phyloP scores from a whole-genome alignment of 2,113 vertebrate species.

The Pseudonaja textilis region DNA sequence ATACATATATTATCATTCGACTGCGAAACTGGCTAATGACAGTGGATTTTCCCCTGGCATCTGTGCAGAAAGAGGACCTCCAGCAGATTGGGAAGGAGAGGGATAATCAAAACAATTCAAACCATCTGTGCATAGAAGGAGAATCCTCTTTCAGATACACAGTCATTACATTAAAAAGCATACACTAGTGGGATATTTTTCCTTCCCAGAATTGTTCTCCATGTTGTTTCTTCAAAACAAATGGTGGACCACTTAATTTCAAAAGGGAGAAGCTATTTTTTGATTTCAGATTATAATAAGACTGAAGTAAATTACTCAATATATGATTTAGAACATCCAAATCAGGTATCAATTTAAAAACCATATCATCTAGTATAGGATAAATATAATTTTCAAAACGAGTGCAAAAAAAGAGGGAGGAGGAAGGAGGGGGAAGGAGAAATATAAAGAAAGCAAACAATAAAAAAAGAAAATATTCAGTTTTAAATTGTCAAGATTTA shows the following conservation, averaged over 20 bases:
- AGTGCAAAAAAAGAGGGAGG: constrained; percentile 69
- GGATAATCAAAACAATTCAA: constrained; percentile 41
- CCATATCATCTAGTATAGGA: constrained; percentile 68
- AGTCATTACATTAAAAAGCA: constrained; percentile 52
- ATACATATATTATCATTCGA: constrained; percentile 39
- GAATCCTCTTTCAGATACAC: constrained; percentile 51
- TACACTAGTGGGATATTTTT: constrained; percentile 48
- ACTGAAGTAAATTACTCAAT: constrained; percentile 59
- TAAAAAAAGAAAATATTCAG: constrained; percentile 80
- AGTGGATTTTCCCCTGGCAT: constrained; percentile 55
- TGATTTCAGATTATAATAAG: constrained; percentile 61
- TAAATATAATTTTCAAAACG: constrained; percentile 69
- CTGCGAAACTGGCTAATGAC: constrained; percentile 50
- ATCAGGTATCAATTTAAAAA: constrained; percentile 64
- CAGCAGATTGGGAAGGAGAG: constrained; percentile 29
- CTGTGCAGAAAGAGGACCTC: constrained; percentile 14
- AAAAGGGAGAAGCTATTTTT: constrained; percentile 39
- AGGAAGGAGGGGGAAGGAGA: not conserved
- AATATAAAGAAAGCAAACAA: constrained; percentile 62
- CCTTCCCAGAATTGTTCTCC: constrained; percentile 57
- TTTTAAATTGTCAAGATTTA: constrained; percentile 80
- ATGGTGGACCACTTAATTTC: constrained; percentile 45
- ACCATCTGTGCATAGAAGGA: constrained; percentile 62
- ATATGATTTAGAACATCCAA: constrained; percentile 62
- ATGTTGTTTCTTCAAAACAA: constrained; percentile 60